Evolutionary conservation across 2,888 invertebrate species (phyloP).

Genomic region (Sphecodes monilicornis): DNA sequence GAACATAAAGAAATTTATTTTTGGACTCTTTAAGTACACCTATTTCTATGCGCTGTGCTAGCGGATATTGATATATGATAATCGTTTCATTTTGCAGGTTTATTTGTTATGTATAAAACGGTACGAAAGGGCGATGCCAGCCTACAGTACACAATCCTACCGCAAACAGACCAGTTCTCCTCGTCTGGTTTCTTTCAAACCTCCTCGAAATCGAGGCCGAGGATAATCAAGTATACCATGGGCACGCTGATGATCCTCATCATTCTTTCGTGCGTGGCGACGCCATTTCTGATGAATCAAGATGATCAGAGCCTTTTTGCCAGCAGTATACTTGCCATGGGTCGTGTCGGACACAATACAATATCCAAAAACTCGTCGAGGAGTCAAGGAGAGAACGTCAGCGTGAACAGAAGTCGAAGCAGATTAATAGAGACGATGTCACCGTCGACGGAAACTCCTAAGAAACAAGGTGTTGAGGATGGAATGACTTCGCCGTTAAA

Average conservation of each 20-base stretch:
- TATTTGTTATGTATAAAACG: constrained; percentile 89
- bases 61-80: neutral
- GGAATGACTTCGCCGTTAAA: constrained; percentile 36
- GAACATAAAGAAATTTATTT: no score
- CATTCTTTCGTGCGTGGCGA: constrained; percentile 67
- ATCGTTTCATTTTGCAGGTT: constrained; percentile 48
- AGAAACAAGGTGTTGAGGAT: constrained; percentile 56
- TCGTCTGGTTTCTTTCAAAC: constrained; percentile 64
- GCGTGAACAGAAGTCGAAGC: constrained; percentile 76
- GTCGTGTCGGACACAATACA: constrained; percentile 53
- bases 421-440: constrained; percentile 75
- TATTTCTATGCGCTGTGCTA: neutral
- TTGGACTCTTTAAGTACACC: no score
- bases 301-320: constrained; percentile 72
- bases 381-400: constrained; percentile 49
- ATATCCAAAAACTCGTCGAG: constrained; percentile 48
- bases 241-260: constrained; percentile 69
- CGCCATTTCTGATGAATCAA: constrained; percentile 73
- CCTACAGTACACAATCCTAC: constrained; percentile 90
- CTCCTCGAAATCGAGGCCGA: constrained; percentile 57
- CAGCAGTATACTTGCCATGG: constrained; percentile 67
- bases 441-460: constrained; percentile 53
- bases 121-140: constrained; percentile 91
- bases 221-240: constrained; percentile 70
- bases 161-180: constrained; percentile 87